Conservation (phyloP, 37 sponge, comb jelly and placozoan genomes). For the Halisarca cf. caerulea region DNA sequence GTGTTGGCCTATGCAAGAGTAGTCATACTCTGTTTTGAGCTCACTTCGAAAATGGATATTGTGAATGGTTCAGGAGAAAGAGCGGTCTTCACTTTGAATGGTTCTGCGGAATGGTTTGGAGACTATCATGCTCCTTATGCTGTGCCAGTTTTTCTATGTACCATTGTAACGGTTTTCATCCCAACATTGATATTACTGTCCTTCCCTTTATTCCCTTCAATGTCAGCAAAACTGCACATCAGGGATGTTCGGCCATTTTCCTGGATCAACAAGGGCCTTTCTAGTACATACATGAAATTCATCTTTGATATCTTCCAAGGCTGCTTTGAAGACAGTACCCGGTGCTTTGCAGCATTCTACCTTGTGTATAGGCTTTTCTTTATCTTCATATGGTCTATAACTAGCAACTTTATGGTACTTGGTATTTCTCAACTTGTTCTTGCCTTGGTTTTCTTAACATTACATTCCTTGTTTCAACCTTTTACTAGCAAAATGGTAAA, state of each 20-base stretch:
- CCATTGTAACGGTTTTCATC: neutral
- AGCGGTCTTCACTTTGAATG: constrained; percentile 1
- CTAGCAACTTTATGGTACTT: neutral
- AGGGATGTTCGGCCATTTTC: neutral
- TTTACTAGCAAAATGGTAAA: neutral
- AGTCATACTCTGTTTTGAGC: neutral
- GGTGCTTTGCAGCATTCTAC: constrained; percentile 18
- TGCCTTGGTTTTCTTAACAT: neutral
- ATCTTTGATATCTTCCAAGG: constrained; percentile 27
- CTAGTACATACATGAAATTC: neutral
- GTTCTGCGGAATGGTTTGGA: neutral
- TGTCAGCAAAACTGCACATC: neutral
- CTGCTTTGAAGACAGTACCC: neutral
- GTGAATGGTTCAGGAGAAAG: neutral
- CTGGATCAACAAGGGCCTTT: neutral
- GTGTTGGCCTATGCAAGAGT: neutral
- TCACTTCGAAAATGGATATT: neutral
- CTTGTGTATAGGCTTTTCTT: neutral
- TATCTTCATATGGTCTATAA: neutral
- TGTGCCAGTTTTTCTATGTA: neutral
- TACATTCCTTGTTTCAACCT: neutral
- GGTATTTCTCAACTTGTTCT: neutral
- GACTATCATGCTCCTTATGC: neutral
- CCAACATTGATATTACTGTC: neutral
- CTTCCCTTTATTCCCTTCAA: neutral